These are phyloP conservation scores for Coregonus clupeaformis DNA, from an alignment of 2,113 vertebrate species.

Conservation along the genomic window DNA sequence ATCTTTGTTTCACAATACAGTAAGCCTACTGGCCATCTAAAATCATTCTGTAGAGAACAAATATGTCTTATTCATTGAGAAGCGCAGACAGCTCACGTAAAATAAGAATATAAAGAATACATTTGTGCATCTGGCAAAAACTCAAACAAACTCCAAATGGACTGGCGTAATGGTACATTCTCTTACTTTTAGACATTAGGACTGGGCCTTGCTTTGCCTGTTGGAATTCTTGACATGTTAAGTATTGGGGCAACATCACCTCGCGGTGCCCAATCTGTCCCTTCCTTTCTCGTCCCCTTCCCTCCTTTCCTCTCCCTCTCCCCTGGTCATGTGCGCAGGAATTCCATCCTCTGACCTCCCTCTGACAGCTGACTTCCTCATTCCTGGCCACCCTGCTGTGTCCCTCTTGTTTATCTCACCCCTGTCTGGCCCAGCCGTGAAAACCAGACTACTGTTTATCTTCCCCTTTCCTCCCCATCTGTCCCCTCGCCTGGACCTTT, in stretches of 20 bases:
- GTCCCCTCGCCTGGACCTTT: slow-evolving; percentile 43
- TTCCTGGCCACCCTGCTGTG: slow-evolving; percentile 57
- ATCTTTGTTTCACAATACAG: not conserved
- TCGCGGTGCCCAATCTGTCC: not conserved
- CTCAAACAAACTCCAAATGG: not conserved
- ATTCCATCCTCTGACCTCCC: slow-evolving; percentile 70
- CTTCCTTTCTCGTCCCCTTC: slow-evolving; percentile 29
- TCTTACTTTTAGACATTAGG: not conserved
- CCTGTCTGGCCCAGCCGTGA: slow-evolving; percentile 37
- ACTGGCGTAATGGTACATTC: not conserved
- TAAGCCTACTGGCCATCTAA: not conserved
- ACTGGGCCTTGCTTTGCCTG: not conserved
- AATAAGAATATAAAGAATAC: not conserved
- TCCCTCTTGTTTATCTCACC: slow-evolving; percentile 67
- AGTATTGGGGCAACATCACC: slow-evolving; percentile 16
- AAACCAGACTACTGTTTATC: slow-evolving; percentile 63
- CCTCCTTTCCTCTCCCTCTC: slow-evolving; percentile 14
- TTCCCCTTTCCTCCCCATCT: slow-evolving; percentile 45
- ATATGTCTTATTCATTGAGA: not conserved
- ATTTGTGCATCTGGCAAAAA: not conserved
- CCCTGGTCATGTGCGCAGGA: slow-evolving; percentile 52
- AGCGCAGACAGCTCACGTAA: not conserved
- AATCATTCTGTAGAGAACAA: not conserved
- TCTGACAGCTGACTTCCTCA: slow-evolving; percentile 78
- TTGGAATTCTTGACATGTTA: slow-evolving; percentile 24